phyloP scores from a whole-genome alignment of 1,140 invertebrate species.

The Platyscapa corneri region DNA sequence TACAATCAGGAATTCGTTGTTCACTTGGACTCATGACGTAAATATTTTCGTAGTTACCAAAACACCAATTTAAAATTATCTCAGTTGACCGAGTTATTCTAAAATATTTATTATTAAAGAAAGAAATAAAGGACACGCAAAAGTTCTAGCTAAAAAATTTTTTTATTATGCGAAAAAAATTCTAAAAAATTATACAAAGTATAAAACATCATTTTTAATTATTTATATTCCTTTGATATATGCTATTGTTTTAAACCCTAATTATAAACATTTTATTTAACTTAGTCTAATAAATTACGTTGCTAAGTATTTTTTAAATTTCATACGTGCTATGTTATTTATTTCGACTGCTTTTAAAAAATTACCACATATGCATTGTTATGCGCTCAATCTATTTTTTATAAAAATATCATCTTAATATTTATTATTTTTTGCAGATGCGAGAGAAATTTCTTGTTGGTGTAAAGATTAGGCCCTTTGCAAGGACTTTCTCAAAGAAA shows the following conservation, averaged over 20 bases:
- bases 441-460: not conserved
- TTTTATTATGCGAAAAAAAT: too few species aligned
- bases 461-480: not conserved
- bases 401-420: not conserved
- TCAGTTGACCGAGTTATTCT: too few species aligned
- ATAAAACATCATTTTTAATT: too few species aligned
- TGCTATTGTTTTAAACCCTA: too few species aligned
- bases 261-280: too few species aligned
- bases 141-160: too few species aligned
- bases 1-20: not conserved
- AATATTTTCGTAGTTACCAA: not conserved
- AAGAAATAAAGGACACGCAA: too few species aligned
- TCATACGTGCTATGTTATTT: not conserved
- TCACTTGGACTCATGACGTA: not conserved
- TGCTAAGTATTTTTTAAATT: not conserved
- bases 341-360: not conserved
- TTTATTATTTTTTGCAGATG: not conserved
- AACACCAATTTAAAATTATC: too few species aligned
- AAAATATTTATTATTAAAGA: too few species aligned
- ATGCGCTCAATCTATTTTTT: not conserved
- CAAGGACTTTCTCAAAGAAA: not conserved
- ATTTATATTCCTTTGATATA: too few species aligned
- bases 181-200: too few species aligned
- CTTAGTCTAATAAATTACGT: too few species aligned
- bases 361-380: not conserved